These are phyloP conservation scores for Myrmecobius fasciatus DNA, from an alignment of 2,113 vertebrate genomes.

Conservation along the genomic window DNA sequence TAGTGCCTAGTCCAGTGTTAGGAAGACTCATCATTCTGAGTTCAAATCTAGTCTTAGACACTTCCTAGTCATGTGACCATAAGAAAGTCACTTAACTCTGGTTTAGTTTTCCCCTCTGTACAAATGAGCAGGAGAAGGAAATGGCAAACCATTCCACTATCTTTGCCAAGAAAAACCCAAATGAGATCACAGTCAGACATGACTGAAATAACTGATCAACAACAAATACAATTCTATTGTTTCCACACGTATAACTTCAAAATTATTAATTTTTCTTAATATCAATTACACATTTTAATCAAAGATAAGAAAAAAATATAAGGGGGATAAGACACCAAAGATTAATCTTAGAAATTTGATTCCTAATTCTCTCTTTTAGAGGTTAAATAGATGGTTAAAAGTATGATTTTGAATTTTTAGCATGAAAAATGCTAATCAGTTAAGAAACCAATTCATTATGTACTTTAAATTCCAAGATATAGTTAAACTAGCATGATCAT, in stretches of 20 bases:
- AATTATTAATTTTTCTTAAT: not conserved
- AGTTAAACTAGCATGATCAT: not conserved
- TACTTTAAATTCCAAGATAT: not conserved
- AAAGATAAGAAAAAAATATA: not conserved
- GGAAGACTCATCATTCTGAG: not conserved
- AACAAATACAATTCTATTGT: not conserved
- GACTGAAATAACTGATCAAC: not conserved
- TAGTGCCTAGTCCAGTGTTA: not conserved
- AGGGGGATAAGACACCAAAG: not conserved
- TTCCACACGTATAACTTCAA: not conserved
- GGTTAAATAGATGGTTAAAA: not conserved
- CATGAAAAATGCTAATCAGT: not conserved
- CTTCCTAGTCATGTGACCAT: not conserved
- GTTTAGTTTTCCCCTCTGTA: not conserved
- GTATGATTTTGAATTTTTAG: not conserved
- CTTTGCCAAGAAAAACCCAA: not conserved
- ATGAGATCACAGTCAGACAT: not conserved
- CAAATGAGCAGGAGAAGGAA: not conserved
- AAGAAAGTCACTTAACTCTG: not conserved
- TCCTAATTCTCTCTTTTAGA: not conserved
- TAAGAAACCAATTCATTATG: not conserved
- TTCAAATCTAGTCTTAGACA: not conserved
- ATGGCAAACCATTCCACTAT: not conserved
- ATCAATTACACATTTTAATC: not conserved
- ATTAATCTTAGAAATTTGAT: not conserved